Evolutionary conservation across 2,888 invertebrate species (phyloP).

Genomic region (Drosophila picticornis): DNA sequence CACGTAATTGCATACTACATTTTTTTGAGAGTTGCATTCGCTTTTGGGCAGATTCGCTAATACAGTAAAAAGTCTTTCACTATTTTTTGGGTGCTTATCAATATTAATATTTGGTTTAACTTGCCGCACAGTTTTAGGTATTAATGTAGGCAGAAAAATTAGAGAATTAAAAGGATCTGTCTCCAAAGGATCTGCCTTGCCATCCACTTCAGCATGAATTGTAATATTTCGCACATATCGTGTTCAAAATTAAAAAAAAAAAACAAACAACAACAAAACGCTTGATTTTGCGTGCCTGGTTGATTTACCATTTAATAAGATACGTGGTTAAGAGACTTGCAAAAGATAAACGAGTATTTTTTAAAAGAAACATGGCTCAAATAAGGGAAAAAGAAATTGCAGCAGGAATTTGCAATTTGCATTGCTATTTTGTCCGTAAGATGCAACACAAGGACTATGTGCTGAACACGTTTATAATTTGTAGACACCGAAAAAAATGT

Average conservation of each 20-base stretch:
- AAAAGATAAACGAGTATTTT: not conserved
- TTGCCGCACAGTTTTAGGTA: not conserved
- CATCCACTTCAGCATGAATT: not conserved
- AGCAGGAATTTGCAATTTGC: not conserved
- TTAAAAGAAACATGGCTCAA: not conserved
- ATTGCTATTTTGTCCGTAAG: conserved; percentile 12
- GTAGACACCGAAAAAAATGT: conserved; percentile 44
- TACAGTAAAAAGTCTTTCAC: too few species aligned
- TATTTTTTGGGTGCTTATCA: not conserved
- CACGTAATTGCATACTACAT: not conserved
- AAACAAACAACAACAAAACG: not conserved
- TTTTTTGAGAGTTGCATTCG: not conserved
- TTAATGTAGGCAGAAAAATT: not conserved
- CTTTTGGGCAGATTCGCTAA: not conserved
- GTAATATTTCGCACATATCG: not conserved
- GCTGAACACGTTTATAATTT: conserved; percentile 67
- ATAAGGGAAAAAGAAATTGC: conserved; percentile 1
- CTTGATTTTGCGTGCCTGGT: not conserved
- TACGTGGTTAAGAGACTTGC: not conserved
- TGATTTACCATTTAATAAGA: not conserved
- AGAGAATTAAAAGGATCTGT: not conserved
- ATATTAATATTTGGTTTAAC: not conserved
- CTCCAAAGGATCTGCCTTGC: too few species aligned
- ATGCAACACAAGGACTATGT: conserved; percentile 19
- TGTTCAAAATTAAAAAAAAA: not conserved